Base-by-base conservation (phyloP, 1,140 invertebrate genomes). In the Pseudomyrmex cubaensis region DNA sequence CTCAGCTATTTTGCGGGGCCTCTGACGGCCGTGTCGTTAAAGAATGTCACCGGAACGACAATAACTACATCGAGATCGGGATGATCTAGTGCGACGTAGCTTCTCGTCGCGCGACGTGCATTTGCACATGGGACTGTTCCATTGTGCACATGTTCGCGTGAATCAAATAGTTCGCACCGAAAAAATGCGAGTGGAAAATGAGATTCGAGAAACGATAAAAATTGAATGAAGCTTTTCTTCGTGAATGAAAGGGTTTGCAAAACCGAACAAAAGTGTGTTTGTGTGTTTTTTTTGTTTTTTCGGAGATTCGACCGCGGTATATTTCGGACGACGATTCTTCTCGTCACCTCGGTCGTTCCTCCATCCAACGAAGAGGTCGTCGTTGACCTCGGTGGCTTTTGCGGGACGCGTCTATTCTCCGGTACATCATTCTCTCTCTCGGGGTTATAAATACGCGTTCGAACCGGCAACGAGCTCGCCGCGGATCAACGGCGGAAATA, bases 391-490 rank as follows among this genome's bases (percentile, higher is more conserved):
- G 69, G 64, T 17, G 22, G 20, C 72, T 84, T 75, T n/a, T 80
- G 35, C 66, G 56, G 83, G 85, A 87, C 76, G 44, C 75, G 85
- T 85, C 82, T 87, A 89, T 90, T 88, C 85, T 84, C 66, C 54
- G 35, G 85, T 67, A 72, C 70, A 86, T 88, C 90, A 93, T 92
- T 93, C 91, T 92, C 91, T 90, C 88, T 35, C 35, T 35, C 35
- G 35, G 89, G 88, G 89, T 90, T 92, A 92, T 90, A 92, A 92
- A 92, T 92, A 92, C 52, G 54, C 69, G 77, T 82, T 76, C 74
- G 84, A 86, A 90, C 82, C 56, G 64, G 54, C 46, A 25, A 67
- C 15, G 85, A 63, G 57, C 59, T 67, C 69, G 73, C 56, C 59
- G 74, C 56, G 54, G 54, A 83, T 67, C 73, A 73, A 56, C 73